Evolutionary conservation across 2,888 invertebrate species (phyloP), one percentile per base, ranked within the genome.

Genomic region (Oegoconia quadripuncta): DNA sequence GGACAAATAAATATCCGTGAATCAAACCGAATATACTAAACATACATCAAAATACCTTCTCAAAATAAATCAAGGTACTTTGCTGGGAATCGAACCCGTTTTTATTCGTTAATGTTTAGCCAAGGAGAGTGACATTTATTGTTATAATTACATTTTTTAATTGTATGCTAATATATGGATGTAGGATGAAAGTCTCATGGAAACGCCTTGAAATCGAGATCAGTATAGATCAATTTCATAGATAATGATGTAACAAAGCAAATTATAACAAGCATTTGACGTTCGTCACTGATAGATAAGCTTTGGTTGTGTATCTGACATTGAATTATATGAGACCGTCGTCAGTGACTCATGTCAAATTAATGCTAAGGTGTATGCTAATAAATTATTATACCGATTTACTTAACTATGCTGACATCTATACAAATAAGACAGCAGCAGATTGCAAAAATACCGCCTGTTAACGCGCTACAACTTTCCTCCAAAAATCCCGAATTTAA

Each of bases 281-380:
- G 12, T 15, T 27, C 18, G 34, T 17, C 34, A 20, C 11, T 29
- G 36, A n/a, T n/a, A n/a, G n/a, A 23, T 23, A 23, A 23, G 23
- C 23, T 20, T 12, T n/a, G 14, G 6, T 2, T 20, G n/a, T 13
- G 13, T 2, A 14, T n/a, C 20, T 4, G 11, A 23, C 30, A 30
- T 37, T 37, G 30, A 37, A 37, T 30, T 30, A n/a, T n/a, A n/a
- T n/a, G n/a, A n/a, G n/a, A n/a, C n/a, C n/a, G n/a, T n/a, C n/a
- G n/a, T n/a, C n/a, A n/a, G n/a, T n/a, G n/a, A n/a, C n/a, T n/a
- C n/a, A n/a, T n/a, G n/a, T n/a, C 30, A 23, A 23, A 37, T 30
- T 22, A 25, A 6, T n/a, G 5, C 4, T 23, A 20, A 20, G 7
- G 23, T 23, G n/a, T 23, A 3, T 23, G 3, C 5, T 23, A 6